These are phyloP conservation scores for Platysteira castanea DNA, from an alignment of 2,113 vertebrate genomes.

Conservation along the genomic window DNA sequence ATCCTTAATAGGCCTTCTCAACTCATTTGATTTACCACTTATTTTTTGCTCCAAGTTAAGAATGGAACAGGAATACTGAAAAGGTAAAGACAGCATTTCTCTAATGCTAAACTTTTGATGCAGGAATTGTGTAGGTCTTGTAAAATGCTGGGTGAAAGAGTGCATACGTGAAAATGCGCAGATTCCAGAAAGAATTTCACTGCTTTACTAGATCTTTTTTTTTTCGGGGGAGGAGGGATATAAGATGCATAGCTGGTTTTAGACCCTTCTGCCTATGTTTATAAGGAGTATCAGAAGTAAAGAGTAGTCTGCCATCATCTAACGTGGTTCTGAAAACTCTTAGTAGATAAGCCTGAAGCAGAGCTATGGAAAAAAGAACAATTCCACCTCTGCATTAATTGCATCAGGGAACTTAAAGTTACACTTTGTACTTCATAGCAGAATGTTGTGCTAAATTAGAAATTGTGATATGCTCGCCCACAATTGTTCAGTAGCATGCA, in stretches of 20 bases:
- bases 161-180: neutral
- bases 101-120: neutral
- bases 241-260: neutral
- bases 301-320: neutral
- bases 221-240: rapidly evolving
- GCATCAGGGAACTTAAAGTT: conserved; percentile 29
- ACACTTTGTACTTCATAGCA: conserved; percentile 35
- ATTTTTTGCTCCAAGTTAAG: neutral
- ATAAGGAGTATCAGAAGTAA: neutral
- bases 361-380: neutral
- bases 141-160: neutral
- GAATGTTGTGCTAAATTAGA: conserved; percentile 49
- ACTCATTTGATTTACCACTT: neutral
- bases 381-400: conserved; percentile 42
- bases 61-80: neutral
- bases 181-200: neutral
- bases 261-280: neutral
- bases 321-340: neutral
- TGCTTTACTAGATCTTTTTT: neutral
- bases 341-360: neutral
- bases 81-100: neutral
- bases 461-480: conserved; percentile 39
- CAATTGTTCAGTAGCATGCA: neutral
- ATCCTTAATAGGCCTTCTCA: neutral
- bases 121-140: neutral